Percentiles rank a stretch among this genome's conserved stretches.
Conservation (phyloP, 2,888 invertebrate species). For the Stictocephala bisonia region DNA sequence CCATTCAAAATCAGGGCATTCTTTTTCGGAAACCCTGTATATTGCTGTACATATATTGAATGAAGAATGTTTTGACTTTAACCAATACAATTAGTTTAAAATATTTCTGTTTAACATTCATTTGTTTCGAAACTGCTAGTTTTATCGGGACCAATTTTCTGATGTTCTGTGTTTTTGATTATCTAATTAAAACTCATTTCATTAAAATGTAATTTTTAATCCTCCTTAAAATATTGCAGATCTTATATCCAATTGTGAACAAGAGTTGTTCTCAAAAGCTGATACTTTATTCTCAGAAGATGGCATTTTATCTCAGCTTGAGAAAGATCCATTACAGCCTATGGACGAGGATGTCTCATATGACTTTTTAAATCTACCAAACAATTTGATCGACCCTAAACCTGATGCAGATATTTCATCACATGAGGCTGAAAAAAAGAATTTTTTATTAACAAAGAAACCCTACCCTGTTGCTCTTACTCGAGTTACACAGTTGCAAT, state of each 20-base stretch:
- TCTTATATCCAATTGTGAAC: slow-evolving; percentile 73
- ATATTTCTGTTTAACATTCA: too few species aligned
- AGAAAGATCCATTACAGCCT: slow-evolving; percentile 63
- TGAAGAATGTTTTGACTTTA: too few species aligned
- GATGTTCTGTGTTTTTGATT: too few species aligned
- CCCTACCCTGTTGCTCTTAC: slow-evolving; percentile 34
- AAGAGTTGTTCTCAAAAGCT: slow-evolving; percentile 70
- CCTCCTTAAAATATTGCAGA: slow-evolving; percentile 49
- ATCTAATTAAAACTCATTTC: not conserved
- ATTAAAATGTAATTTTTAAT: slow-evolving; percentile 24
- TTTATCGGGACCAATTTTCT: too few species aligned
- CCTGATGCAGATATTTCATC: not conserved
- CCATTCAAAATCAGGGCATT: too few species aligned
- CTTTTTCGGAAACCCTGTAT: too few species aligned
- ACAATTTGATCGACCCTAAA: slow-evolving; percentile 56
- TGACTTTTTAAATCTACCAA: slow-evolving; percentile 65
- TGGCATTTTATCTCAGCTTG: slow-evolving; percentile 66
- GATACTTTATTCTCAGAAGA: slow-evolving; percentile 67
- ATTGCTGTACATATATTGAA: too few species aligned
- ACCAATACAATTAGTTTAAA: too few species aligned
- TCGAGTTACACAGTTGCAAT: not conserved
- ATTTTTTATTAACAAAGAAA: not conserved
- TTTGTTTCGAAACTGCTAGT: too few species aligned
- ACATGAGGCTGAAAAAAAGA: not conserved
- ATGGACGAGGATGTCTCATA: slow-evolving; percentile 66